Evolutionary conservation across 2,797 vertebrate species (phyloP).

Genomic region (Acestrorhynchus altus): DNA sequence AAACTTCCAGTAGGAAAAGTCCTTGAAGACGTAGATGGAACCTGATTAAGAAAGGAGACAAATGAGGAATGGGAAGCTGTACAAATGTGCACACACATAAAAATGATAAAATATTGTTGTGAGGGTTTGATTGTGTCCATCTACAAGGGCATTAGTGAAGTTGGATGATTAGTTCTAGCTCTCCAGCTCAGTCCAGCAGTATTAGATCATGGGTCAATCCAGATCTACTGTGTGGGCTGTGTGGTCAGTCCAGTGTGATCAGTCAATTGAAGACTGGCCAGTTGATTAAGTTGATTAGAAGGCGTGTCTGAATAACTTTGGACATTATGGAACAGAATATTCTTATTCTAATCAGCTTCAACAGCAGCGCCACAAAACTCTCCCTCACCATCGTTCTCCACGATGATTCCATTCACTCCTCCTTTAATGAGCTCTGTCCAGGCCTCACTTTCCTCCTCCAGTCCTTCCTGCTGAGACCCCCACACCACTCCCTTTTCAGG

Average conservation of each 20-base stretch:
- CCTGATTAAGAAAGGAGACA: constrained; percentile 61
- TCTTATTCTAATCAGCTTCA: too few relatives aligned
- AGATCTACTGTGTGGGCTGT: too few relatives aligned
- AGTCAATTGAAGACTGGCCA: too few relatives aligned
- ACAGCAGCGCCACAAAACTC: background rate
- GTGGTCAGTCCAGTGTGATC: too few relatives aligned
- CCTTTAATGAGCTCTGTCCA: constrained; percentile 71
- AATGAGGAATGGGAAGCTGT: too few relatives aligned
- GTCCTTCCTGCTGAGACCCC: constrained; percentile 37
- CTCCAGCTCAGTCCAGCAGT: too few relatives aligned
- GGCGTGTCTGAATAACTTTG: too few relatives aligned
- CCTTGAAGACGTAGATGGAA: constrained; percentile 74
- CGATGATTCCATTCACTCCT: constrained; percentile 74
- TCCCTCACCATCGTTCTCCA: constrained; percentile 64
- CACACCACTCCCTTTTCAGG: constrained; percentile 66
- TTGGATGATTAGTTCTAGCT: too few relatives aligned
- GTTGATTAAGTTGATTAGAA: too few relatives aligned
- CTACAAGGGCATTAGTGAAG: background rate
- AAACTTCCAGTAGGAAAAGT: constrained; percentile 78
- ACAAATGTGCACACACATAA: too few relatives aligned
- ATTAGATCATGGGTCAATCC: too few relatives aligned
- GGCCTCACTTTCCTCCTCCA: constrained; percentile 51
- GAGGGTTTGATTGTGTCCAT: background rate
- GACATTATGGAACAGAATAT: too few relatives aligned
- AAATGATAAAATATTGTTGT: background rate